Conservation (phyloP, 2,113 vertebrate genomes). For the Dascyllus trimaculatus region DNA sequence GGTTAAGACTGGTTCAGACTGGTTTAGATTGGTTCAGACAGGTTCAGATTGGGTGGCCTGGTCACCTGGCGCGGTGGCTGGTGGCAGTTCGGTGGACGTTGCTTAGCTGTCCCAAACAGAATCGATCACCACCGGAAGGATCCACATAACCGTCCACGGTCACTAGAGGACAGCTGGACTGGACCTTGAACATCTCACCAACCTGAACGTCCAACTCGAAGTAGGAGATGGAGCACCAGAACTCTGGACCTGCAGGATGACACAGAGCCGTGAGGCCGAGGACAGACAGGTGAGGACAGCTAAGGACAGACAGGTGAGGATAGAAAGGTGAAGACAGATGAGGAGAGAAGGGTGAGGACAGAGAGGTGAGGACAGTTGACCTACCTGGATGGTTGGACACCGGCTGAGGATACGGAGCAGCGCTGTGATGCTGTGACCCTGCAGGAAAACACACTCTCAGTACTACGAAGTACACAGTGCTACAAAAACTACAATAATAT, state of each 20-base stretch:
- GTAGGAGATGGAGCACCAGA: constrained; percentile 88
- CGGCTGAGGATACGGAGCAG: constrained; percentile 67
- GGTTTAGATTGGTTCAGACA: no score
- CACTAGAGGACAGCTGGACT: constrained; percentile 84
- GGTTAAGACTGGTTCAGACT: no score
- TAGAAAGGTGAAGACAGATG: neutral
- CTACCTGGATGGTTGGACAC: constrained; percentile 84
- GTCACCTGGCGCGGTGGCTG: constrained; percentile 86
- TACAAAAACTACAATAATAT: neutral
- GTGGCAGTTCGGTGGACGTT: constrained; percentile 84
- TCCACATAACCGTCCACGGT: constrained; percentile 87
- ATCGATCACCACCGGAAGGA: constrained; percentile 85
- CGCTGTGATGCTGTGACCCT: constrained; percentile 87
- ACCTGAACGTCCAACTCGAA: constrained; percentile 89
- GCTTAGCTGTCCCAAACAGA: constrained; percentile 87
- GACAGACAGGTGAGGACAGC: neutral
- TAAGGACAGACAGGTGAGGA: neutral
- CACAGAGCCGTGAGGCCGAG: neutral
- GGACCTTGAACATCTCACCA: constrained; percentile 88
- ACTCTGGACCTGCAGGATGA: constrained; percentile 80
- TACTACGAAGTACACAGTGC: neutral
- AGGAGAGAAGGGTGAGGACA: no score
- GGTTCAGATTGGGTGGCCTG: no score
- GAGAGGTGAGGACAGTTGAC: neutral
- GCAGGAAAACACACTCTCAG: constrained; percentile 21